These are phyloP conservation scores for Antheraea yamamai DNA, from an alignment of 2,888 invertebrate genomes.

Conservation along the genomic window DNA sequence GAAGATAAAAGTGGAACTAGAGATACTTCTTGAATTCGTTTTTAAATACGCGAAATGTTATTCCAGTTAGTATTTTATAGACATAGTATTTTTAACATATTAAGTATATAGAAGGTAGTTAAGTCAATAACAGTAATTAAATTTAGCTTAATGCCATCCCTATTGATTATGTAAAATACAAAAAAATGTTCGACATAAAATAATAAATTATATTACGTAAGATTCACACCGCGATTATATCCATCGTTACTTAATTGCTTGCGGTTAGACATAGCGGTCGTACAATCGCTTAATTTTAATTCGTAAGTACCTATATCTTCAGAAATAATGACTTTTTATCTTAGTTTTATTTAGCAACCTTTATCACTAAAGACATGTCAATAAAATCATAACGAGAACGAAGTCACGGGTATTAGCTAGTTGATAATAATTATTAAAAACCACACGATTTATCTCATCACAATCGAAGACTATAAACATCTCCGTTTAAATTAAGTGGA, in stretches of 20 bases:
- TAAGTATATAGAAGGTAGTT: background rate
- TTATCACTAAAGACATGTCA: too few relatives aligned
- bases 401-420: too few relatives aligned
- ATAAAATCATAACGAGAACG: too few relatives aligned
- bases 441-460: background rate
- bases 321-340: background rate
- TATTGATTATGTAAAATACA: background rate
- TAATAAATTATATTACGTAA: background rate
- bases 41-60: background rate
- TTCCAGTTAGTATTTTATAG: background rate
- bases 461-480: constrained; percentile 32
- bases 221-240: constrained; percentile 23
- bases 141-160: constrained; percentile 12
- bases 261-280: constrained; percentile 12
- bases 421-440: background rate
- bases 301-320: constrained; percentile 1
- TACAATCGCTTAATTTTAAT: constrained; percentile 10
- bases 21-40: background rate
- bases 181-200: background rate
- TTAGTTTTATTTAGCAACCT: background rate
- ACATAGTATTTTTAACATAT: background rate
- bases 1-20: background rate
- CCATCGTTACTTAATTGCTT: constrained; percentile 32
- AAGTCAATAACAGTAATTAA: background rate
- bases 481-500: constrained; percentile 35